phyloP scores from a whole-genome alignment of 2,888 invertebrate species.

The Harpalus rufipes region DNA sequence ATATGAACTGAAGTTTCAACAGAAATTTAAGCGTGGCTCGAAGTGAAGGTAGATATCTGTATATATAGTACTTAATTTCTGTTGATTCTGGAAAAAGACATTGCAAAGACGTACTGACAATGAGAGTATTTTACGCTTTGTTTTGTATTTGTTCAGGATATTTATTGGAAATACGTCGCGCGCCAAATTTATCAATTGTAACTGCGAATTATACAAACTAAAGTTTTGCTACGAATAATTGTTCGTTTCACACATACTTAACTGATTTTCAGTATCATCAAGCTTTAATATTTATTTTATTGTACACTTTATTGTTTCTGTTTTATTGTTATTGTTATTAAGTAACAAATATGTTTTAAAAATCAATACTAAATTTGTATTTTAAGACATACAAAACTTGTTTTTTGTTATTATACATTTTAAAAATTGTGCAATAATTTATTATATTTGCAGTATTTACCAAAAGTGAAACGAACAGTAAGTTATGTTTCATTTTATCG shows the following conservation, averaged over 20 bases:
- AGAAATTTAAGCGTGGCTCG: constrained; percentile 35
- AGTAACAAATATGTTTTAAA: constrained; percentile 14
- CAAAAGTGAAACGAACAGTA: constrained; percentile 22
- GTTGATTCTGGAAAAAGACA: constrained; percentile 42
- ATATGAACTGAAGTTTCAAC: constrained; percentile 36
- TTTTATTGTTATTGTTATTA: constrained; percentile 14
- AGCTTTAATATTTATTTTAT: constrained; percentile 39
- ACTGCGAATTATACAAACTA: background rate
- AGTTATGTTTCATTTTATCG: constrained; percentile 3
- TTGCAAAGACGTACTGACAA: constrained; percentile 21
- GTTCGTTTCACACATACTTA: constrained; percentile 9
- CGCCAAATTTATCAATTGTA: constrained; percentile 20
- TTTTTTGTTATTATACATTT: constrained; percentile 11
- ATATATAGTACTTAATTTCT: constrained; percentile 52
- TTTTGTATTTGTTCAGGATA: constrained; percentile 37
- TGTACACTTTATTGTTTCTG: constrained; percentile 17
- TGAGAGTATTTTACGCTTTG: constrained; percentile 14
- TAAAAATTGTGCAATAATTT: constrained; percentile 26
- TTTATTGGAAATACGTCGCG: background rate
- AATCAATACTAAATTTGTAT: background rate
- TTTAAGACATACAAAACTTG: background rate
- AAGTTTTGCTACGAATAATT: constrained; percentile 19
- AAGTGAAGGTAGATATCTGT: constrained; percentile 27
- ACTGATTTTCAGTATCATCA: background rate
- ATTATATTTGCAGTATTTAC: constrained; percentile 3